Evolutionary conservation across 2,888 invertebrate genomes (phyloP), one percentile per base, ranked within the genome.

Genomic region (Rhorus exstirpatorius): DNA sequence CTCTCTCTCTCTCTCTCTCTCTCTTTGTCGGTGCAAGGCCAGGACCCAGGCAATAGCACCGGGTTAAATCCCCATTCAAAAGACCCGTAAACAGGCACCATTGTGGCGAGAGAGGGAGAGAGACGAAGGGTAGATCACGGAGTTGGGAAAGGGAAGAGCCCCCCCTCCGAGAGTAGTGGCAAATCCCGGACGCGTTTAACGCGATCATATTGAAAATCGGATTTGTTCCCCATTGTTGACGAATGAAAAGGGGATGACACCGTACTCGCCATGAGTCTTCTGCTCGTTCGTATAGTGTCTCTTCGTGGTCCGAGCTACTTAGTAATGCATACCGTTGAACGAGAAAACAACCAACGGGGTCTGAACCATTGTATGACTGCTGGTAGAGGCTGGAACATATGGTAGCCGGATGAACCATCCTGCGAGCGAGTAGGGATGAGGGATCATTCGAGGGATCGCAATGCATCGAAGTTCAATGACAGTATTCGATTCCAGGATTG

Each of bases 141-240:
- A 31, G 31, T 31, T 24, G 26, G 10, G 19, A n/a, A 26, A 55
- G n/a, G 83, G 76, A 80, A 82, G 67, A 84, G 84, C 84, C 84
- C 84, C 83, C 79, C 24, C n/a, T 49, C 49, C 10, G 65, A 41
- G n/a, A n/a, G n/a, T 55, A 58, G 35, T 70, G 78, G 83, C 72
- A 88, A 88, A 90, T 88, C 89, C 81, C 60, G 87, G 89, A 86
- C 86, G 84, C 87, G 90, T 91, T 92, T 92, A 92, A 92, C 91
- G 87, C 89, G 92, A 92, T 92, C 90, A 89, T 89, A 87, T 87
- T 85, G 84, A 87, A 92, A 92, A 92, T 92, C 92, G 90, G 92
- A 92, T 92, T 91, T 90, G 41, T 26, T 49, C 74, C 14, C 86
- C 84, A 91, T 92, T 92, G 91, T 91, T 38, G 83, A 44, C 74